Percentiles rank a stretch among this genome's conserved stretches.
Conservation (phyloP, 2,113 vertebrate species). For the Alligator mississippiensis region DNA sequence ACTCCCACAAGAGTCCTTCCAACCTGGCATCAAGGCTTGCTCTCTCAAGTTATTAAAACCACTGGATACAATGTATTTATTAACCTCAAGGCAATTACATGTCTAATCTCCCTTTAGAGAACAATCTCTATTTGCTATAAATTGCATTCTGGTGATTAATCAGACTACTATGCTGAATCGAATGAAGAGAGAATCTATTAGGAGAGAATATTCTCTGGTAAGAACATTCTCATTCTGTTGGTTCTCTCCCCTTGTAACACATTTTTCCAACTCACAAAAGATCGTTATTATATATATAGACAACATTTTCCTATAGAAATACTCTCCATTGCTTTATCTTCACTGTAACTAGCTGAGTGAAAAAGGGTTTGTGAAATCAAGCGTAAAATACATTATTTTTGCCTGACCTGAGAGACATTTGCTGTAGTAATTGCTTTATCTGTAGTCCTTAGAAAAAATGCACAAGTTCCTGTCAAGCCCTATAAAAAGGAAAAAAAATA, state of each 20-base stretch:
- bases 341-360: neutral
- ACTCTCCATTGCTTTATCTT: neutral
- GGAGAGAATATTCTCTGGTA: neutral
- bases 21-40: neutral
- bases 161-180: neutral
- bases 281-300: neutral
- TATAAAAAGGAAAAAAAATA: slow-evolving; percentile 53
- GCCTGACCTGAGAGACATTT: slow-evolving; percentile 82
- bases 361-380: neutral
- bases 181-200: neutral
- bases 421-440: slow-evolving; percentile 79
- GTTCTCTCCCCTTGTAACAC: neutral
- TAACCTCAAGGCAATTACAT: neutral
- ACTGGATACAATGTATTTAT: neutral
- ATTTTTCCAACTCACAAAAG: neutral
- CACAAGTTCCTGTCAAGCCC: slow-evolving; percentile 80
- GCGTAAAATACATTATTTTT: neutral
- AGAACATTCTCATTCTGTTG: neutral
- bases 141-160: neutral
- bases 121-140: neutral
- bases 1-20: neutral
- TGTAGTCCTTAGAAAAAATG: slow-evolving; percentile 84
- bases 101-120: neutral
- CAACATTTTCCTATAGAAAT: neutral
- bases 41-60: neutral